These are phyloP conservation scores for Dendrolimus pini DNA, from an alignment of 2,888 invertebrate species.

Conservation along the genomic window DNA sequence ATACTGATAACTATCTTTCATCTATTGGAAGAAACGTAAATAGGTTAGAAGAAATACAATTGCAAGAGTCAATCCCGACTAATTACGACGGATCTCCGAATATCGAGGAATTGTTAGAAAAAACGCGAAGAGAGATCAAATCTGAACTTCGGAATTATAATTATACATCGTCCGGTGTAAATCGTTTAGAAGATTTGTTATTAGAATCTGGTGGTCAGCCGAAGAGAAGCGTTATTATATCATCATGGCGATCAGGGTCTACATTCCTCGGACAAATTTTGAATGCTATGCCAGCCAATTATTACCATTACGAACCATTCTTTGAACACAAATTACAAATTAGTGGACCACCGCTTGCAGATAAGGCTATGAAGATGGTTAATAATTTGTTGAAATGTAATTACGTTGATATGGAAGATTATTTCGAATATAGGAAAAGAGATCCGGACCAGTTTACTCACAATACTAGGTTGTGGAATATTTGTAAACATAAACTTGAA, in stretches of 20 bases:
- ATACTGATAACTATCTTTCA: conserved; percentile 68
- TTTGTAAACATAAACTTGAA: conserved; percentile 79
- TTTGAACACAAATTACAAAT: conserved; percentile 90
- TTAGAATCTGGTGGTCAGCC: conserved; percentile 84
- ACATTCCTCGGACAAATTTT: conserved; percentile 92
- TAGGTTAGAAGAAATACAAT: conserved; percentile 44
- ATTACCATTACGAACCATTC: conserved; percentile 93
- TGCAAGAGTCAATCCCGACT: conserved; percentile 48
- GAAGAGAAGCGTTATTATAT: conserved; percentile 85
- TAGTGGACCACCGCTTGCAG: conserved; percentile 82
- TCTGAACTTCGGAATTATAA: conserved; percentile 56
- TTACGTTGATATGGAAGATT: conserved; percentile 83
- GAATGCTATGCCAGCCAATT: conserved; percentile 90
- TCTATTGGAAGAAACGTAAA: conserved; percentile 58
- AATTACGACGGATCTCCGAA: conserved; percentile 51
- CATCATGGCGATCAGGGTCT: conserved; percentile 95
- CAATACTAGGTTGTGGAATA: conserved; percentile 89
- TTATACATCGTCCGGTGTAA: conserved; percentile 50
- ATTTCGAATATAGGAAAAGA: conserved; percentile 85
- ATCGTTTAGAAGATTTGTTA: conserved; percentile 80
- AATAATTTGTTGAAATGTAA: conserved; percentile 86
- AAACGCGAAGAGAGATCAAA: conserved; percentile 50
- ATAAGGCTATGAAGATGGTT: conserved; percentile 80
- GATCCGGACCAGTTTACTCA: conserved; percentile 90
- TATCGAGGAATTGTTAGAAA: conserved; percentile 53